Base-by-base conservation (phyloP, 1,140 invertebrate species). In the Sarcophaga bullata region DNA sequence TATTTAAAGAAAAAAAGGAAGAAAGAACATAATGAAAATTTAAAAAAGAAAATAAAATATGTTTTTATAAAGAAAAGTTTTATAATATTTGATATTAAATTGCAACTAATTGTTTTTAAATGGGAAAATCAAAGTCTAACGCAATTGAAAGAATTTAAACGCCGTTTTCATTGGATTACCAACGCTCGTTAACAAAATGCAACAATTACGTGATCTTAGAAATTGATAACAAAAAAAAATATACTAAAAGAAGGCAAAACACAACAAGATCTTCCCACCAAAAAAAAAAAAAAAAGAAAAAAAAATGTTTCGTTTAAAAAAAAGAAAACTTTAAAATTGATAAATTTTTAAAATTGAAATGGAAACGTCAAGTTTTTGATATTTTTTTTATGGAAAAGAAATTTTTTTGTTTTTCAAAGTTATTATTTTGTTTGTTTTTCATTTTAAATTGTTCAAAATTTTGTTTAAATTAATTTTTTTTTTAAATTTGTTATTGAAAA, bases 401-500 rank as follows among this genome's bases (percentile, higher is more conserved):
- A n/a, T n/a, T n/a, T n/a, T 78, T 48, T 17, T 76, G 7, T 78
- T 78, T 78, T 15, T 78, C 17, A 78, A 78, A 78, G 47, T 48
- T 78, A 8, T 48, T 78, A 15, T 78, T 78, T 19, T 37, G 25
- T 37, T 37, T 37, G 25, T 37, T 37, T 37, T 37, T 37, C 25
- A 37, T 37, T 37, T 37, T 37, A 37, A 37, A 37, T 37, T 37
- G 1, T 37, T 37, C 25, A 2, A 68, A 68, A 68, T 68, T 52
- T 68, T 68, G 62, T 68, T 52, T 52, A 52, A 37, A 52, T 52
- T 68, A 68, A 68, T 68, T 68, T 75, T 80, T 81, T 80, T 80
- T 52, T 25, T 37, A 72, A 58, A 80, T 80, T 80, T 80, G 19
- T 54, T 17, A 17, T 58, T 17, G n/a, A 25, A 76, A 48, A 49